A percentile compares a stretch with the other conserved stretches of the same genome.
These are phyloP conservation scores for Tuta absoluta DNA, from an alignment of 2,888 invertebrate species.

Conservation along the genomic window DNA sequence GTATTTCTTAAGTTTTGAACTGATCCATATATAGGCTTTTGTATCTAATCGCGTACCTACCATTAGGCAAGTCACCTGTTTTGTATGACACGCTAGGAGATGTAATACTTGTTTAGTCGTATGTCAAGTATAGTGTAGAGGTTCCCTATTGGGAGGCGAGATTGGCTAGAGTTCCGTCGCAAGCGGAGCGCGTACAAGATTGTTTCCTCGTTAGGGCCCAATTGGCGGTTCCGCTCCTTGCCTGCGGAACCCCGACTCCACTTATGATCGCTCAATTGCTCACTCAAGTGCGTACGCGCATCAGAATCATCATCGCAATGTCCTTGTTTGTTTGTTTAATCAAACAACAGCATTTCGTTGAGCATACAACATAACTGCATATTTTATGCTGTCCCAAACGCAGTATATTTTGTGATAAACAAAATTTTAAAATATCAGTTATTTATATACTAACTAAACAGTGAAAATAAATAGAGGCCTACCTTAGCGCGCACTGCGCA, in stretches of 20 bases:
- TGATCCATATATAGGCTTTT: background rate
- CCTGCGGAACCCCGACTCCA: slow-evolving; percentile 55
- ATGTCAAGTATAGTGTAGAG: slow-evolving; percentile 39
- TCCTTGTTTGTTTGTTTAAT: background rate
- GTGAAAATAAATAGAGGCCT: no score
- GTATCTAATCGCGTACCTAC: background rate
- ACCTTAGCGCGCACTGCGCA: no score
- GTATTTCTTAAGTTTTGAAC: background rate
- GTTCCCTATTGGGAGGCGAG: slow-evolving; percentile 51
- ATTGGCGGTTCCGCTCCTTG: slow-evolving; percentile 76
- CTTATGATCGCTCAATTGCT: slow-evolving; percentile 65
- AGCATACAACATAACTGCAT: background rate
- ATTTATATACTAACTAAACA: no score
- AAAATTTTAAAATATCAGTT: no score
- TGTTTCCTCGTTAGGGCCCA: slow-evolving; percentile 79
- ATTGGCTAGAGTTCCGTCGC: slow-evolving; percentile 73
- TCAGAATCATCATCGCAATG: background rate
- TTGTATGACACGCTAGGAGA: background rate
- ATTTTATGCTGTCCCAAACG: no score
- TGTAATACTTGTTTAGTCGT: background rate
- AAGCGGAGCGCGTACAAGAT: slow-evolving; percentile 80
- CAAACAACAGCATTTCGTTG: no score
- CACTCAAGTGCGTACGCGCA: slow-evolving; percentile 50
- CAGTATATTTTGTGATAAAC: no score
- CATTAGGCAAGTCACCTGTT: no score